Conservation (phyloP, 2,888 invertebrate species). For the Chromoteleia sp. region DNA sequence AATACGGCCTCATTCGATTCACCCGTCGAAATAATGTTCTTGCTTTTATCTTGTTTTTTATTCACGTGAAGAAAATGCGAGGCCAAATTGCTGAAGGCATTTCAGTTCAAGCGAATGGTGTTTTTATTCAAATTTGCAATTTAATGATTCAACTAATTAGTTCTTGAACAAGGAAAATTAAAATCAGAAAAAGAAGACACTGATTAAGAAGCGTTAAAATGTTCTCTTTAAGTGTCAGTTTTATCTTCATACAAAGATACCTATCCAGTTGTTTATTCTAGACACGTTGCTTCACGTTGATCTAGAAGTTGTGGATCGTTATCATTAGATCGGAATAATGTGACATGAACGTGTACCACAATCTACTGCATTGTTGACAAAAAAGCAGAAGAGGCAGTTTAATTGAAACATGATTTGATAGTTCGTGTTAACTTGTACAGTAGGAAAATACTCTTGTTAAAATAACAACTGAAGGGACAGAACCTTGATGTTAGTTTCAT, state of each 20-base stretch:
- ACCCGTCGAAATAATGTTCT: conserved; percentile 38
- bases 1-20: conserved; percentile 35
- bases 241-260: background rate
- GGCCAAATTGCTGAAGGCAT: background rate
- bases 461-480: background rate
- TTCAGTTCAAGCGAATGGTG: background rate
- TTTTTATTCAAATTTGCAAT: background rate
- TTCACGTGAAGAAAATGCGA: background rate
- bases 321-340: conserved; percentile 13
- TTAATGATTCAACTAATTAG: too few species aligned
- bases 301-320: conserved; percentile 13
- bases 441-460: background rate
- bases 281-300: conserved; percentile 18
- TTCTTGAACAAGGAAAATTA: too few species aligned
- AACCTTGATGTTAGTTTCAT: too few species aligned
- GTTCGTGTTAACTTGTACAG: background rate
- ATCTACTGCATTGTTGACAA: conserved; percentile 12
- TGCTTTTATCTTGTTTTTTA: conserved; percentile 15
- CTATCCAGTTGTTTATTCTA: conserved; percentile 11
- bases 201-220: background rate
- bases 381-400: conserved; percentile 10
- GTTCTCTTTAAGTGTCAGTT: background rate
- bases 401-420: conserved; percentile 16
- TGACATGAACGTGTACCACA: conserved; percentile 6
- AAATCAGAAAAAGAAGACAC: too few species aligned